Conservation (phyloP, 2,888 invertebrate species). For the Gymnosoma rotundatum region DNA sequence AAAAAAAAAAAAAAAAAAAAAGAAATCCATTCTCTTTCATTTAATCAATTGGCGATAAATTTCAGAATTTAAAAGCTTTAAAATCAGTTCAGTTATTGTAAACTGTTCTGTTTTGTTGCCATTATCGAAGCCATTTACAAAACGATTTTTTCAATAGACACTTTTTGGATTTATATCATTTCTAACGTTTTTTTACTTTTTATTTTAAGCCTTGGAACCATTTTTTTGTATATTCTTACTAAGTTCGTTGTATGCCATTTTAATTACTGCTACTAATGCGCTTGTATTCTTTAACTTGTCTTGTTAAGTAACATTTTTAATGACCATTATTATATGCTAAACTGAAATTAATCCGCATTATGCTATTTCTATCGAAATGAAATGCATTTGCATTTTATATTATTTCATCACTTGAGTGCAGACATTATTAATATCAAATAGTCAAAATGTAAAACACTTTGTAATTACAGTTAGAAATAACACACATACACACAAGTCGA, state of each 20-base stretch:
- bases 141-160: too few relatives aligned
- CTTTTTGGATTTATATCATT: too few relatives aligned
- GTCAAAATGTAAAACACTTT: constrained; percentile 53
- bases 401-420: constrained; percentile 57
- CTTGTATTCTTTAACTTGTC: neutral
- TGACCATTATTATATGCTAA: constrained; percentile 8
- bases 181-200: too few relatives aligned
- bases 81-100: too few relatives aligned
- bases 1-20: too few relatives aligned
- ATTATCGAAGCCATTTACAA: too few relatives aligned
- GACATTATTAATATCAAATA: constrained; percentile 58
- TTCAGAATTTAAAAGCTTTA: too few relatives aligned
- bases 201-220: too few relatives aligned
- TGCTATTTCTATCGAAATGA: constrained; percentile 33
- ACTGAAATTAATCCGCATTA: constrained; percentile 62
- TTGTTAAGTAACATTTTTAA: neutral
- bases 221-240: too few relatives aligned
- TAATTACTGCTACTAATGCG: neutral
- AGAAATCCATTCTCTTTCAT: too few relatives aligned
- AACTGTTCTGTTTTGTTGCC: too few relatives aligned
- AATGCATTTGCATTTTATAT: constrained; percentile 50
- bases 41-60: too few relatives aligned
- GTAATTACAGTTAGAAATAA: constrained; percentile 52
- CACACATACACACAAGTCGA: neutral
- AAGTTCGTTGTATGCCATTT: neutral